phyloP scores from a whole-genome alignment of 2,888 invertebrate species.

The Trachelus tabidus region DNA sequence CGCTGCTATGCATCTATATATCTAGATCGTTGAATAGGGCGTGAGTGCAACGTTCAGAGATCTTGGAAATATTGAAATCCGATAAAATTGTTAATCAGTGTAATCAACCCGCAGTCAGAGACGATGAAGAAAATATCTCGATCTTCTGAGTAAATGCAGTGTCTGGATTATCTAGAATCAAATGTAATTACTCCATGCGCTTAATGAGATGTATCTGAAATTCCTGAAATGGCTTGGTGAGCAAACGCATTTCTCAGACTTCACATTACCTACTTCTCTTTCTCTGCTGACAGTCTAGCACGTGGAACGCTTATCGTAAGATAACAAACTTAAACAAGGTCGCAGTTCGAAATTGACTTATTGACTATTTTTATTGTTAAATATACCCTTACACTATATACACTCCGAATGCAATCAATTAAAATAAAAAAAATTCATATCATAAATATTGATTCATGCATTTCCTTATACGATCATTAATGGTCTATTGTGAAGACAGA shows the following conservation, averaged over 20 bases:
- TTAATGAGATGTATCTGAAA: slow-evolving; percentile 10
- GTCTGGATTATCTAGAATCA: slow-evolving; percentile 3
- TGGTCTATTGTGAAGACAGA: too few species aligned
- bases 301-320: not conserved
- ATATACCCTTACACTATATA: too few species aligned
- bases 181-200: slow-evolving; percentile 3
- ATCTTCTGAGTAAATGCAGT: not conserved
- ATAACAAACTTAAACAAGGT: not conserved
- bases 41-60: not conserved
- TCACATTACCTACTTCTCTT: not conserved
- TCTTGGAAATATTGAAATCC: not conserved
- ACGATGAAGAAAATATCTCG: not conserved
- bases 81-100: not conserved
- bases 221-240: not conserved
- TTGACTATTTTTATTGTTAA: too few species aligned
- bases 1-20: not conserved
- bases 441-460: too few species aligned
- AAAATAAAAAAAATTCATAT: not conserved
- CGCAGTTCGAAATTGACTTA: not conserved
- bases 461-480: too few species aligned
- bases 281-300: not conserved
- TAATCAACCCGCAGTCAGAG: not conserved
- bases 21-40: not conserved
- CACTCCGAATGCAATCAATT: not conserved
- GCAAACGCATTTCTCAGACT: slow-evolving; percentile 3